These are phyloP conservation scores for Passerculus sandwichensis DNA, from an alignment of 2,797 vertebrate genomes.

Conservation along the genomic window DNA sequence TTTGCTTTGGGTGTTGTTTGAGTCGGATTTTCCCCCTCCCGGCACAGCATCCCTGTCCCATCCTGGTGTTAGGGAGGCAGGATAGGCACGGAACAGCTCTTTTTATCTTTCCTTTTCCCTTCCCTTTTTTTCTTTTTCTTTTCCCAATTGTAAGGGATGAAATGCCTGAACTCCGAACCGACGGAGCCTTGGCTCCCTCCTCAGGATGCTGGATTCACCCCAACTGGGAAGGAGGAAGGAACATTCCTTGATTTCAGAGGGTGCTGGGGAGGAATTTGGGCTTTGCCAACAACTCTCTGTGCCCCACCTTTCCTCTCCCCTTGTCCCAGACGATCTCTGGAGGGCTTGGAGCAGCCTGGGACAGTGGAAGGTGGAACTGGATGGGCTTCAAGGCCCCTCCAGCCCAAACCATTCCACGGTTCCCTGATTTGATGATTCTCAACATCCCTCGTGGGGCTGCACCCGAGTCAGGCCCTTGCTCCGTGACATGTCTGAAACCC, in stretches of 20 bases:
- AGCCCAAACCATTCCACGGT: neutral
- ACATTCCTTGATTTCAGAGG: neutral
- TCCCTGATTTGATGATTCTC: neutral
- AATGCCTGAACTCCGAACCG: constrained; percentile 37
- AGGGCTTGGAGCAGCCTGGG: neutral
- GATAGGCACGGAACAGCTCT: neutral
- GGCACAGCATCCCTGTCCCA: neutral
- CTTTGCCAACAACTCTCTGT: neutral
- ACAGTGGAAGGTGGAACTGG: neutral
- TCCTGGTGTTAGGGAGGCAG: neutral
- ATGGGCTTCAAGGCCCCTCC: neutral
- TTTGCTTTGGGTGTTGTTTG: fast-evolving
- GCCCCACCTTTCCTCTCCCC: neutral
- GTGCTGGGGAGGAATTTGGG: neutral
- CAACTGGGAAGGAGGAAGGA: neutral
- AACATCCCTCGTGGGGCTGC: neutral
- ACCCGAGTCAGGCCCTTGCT: neutral
- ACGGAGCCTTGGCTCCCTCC: constrained; percentile 53
- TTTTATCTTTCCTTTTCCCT: neutral
- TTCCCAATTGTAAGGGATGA: constrained; percentile 36
- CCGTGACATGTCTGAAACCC: neutral
- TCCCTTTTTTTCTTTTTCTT: neutral
- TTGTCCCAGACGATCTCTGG: neutral
- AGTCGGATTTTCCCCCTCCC: neutral
- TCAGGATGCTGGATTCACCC: constrained; percentile 25